Evolutionary conservation across 2,113 vertebrate species (phyloP), one percentile per base, ranked within the genome.

Genomic region (Potamarius usumacintae): DNA sequence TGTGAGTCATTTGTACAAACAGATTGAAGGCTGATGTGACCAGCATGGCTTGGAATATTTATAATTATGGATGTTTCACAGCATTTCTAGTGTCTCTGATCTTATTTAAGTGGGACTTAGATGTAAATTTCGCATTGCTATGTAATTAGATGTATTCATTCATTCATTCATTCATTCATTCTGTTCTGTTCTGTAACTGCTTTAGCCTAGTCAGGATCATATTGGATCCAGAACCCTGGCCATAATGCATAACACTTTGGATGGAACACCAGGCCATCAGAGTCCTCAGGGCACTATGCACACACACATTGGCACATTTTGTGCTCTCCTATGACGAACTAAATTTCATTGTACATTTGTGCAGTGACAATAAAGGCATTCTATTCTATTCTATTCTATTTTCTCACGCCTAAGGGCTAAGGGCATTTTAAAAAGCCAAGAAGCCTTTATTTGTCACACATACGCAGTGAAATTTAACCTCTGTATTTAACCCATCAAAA

Each of bases 1-100:
- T 85, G 50, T 88, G 72, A 86, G 69, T 89, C 82, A 88, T 72
- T 72, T 71, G 55, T 55, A 67, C 60, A 55, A 69, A 86, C 69
- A 89, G 50, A 76, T 62, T n/a, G 78, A 42, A 27, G 20, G 30
- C 57, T 89, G 82, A 27, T 84, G 80, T 27, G 27, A 27, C 18
- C 87, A 74, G 27, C 34, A 53, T 57, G 60, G 27, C 50, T 57
- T 52, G 22, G 52, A 55, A 77, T 52, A 57, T 85, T 77, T 50
- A 48, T 50, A 8, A 63, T 63, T 14, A 9, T 62, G 4, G 27
- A 12, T 42, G 27, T 27, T 30, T 63, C 20, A 62, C 1, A 5
- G 25, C 15, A 27, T 18, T n/a, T 48, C 12, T 25, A 57, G 11
- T 25, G 14, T n/a, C 57, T n/a, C 11, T 62, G 2, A 76, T 50